phyloP scores from a whole-genome alignment of 1,140 invertebrate species.

The Drosophila ananassae region DNA sequence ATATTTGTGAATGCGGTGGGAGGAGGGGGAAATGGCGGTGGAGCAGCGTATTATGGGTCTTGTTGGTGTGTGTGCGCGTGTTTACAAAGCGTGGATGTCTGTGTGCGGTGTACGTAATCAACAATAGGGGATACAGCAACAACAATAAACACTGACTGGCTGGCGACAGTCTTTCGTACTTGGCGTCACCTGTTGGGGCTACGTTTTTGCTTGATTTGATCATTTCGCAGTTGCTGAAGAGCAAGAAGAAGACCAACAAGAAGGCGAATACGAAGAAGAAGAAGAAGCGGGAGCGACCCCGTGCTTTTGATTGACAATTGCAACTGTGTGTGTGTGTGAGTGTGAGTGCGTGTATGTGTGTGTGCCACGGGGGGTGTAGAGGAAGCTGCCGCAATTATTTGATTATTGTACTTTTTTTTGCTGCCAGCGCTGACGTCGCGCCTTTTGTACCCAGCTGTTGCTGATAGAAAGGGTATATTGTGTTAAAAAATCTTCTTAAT shows the following conservation, averaged over 20 bases:
- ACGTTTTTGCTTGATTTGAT: slow-evolving; percentile 75
- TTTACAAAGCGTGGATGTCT: slow-evolving; percentile 47
- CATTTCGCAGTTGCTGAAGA: slow-evolving; percentile 60
- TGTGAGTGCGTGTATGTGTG: not conserved
- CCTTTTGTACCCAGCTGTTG: slow-evolving; percentile 16
- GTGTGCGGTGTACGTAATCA: slow-evolving; percentile 65
- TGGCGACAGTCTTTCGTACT: slow-evolving; percentile 68
- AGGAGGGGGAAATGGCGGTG: slow-evolving; percentile 8
- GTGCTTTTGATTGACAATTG: slow-evolving; percentile 81
- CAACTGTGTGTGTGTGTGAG: slow-evolving; percentile 58
- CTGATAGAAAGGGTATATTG: not conserved
- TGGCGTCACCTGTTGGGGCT: slow-evolving; percentile 74
- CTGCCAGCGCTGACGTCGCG: slow-evolving; percentile 39
- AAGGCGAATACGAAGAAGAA: slow-evolving; percentile 24
- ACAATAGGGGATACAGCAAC: slow-evolving; percentile 51
- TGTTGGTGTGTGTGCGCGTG: slow-evolving; percentile 63
- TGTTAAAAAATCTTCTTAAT: not conserved
- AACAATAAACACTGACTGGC: slow-evolving; percentile 45
- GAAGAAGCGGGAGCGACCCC: slow-evolving; percentile 54
- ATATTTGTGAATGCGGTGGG: slow-evolving; percentile 54
- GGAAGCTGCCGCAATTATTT: slow-evolving; percentile 63
- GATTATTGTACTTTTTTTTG: slow-evolving; percentile 69
- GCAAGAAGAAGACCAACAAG: slow-evolving; percentile 13
- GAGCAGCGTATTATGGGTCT: not conserved
- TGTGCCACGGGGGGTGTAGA: slow-evolving; percentile 22